Evolutionary conservation across 1,140 invertebrate genomes (phyloP).

Genomic region (Elymnias hypermnestra): DNA sequence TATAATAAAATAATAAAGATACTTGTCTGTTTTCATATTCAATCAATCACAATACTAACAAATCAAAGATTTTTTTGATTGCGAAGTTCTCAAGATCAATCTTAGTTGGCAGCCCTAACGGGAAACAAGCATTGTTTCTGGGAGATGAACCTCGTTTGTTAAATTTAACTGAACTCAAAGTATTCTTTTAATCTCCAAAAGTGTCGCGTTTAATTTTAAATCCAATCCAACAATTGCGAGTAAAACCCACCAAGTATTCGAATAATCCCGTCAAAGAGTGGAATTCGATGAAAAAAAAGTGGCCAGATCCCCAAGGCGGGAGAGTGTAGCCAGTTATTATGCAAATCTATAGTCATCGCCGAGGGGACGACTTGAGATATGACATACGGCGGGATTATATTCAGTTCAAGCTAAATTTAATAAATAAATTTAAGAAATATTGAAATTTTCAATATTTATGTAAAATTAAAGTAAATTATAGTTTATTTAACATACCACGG

Average conservation of each 20-base stretch:
- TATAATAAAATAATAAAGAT: too few species aligned
- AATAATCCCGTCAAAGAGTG: conserved; percentile 45
- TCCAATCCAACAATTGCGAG: conserved; percentile 27
- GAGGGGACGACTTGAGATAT: conserved; percentile 37
- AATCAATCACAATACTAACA: too few species aligned
- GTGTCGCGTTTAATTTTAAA: conserved; percentile 29
- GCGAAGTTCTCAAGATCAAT: too few species aligned
- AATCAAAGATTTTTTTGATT: too few species aligned
- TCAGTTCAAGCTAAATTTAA: neutral
- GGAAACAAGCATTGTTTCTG: too few species aligned
- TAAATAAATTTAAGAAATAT: neutral
- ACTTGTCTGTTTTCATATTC: too few species aligned
- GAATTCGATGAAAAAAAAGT: conserved; percentile 59
- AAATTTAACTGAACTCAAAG: too few species aligned
- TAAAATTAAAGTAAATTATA: too few species aligned
- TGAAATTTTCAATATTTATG: neutral
- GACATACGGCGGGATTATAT: conserved; percentile 5
- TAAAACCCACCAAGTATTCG: conserved; percentile 38
- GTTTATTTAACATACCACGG: too few species aligned
- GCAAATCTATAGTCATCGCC: conserved; percentile 51
- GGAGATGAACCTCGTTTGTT: too few species aligned
- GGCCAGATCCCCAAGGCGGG: conserved; percentile 36
- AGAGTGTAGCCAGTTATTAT: conserved; percentile 51
- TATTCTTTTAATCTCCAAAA: conserved; percentile 1
- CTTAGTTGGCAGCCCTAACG: too few species aligned